phyloP scores from a whole-genome alignment of 2,888 invertebrate species.

The Scotopteryx bipunctaria region DNA sequence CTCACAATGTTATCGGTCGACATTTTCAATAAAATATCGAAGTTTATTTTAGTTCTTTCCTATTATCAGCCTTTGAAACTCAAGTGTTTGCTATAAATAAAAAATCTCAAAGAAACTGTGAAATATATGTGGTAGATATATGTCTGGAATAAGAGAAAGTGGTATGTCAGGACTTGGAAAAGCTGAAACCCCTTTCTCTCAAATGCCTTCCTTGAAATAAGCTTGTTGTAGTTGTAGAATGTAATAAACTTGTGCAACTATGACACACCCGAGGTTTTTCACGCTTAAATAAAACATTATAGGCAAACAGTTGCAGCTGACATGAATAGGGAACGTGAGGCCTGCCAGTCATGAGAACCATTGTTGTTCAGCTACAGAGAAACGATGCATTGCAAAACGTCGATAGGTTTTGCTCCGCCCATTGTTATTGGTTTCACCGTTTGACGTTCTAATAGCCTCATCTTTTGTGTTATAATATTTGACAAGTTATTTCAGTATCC shows the following conservation, averaged over 20 bases:
- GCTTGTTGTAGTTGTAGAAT: conserved; percentile 25
- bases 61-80: conserved; percentile 6
- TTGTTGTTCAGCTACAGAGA: conserved; percentile 51
- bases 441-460: conserved; percentile 46
- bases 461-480: conserved; percentile 33
- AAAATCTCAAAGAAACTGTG: not conserved
- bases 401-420: conserved; percentile 62
- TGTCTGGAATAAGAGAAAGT: conserved; percentile 22
- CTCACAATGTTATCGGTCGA: conserved; percentile 42
- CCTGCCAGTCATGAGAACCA: conserved; percentile 62
- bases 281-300: conserved; percentile 29
- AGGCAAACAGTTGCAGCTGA: conserved; percentile 32
- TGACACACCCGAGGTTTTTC: conserved; percentile 23
- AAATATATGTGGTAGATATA: not conserved
- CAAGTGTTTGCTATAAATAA: conserved; percentile 8
- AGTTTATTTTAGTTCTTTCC: conserved; percentile 9
- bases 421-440: conserved; percentile 60
- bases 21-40: conserved; percentile 35
- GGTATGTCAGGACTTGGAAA: conserved; percentile 20
- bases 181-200: conserved; percentile 22
- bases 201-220: conserved; percentile 22
- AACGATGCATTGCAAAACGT: conserved; percentile 55
- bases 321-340: conserved; percentile 43
- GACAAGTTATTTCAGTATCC: conserved; percentile 37
- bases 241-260: conserved; percentile 20